Conservation (phyloP, 2,113 vertebrate genomes). For the Cyanoramphus novaezelandiae region DNA sequence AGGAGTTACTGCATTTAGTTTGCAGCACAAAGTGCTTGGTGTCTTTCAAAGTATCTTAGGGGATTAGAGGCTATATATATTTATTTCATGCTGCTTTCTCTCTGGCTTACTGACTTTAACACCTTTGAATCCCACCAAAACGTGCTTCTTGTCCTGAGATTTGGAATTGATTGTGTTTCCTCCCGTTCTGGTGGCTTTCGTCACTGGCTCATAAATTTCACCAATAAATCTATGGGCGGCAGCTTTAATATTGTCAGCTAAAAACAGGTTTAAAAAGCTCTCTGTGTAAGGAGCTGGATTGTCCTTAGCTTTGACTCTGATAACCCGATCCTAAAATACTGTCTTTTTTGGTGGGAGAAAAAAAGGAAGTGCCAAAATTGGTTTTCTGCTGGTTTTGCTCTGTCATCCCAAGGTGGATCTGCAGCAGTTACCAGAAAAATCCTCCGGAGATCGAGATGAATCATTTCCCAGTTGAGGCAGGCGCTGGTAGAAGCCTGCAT, state of each 20-base stretch:
- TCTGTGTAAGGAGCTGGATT: background rate
- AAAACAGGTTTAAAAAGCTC: background rate
- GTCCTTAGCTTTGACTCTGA: background rate
- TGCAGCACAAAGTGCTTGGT: background rate
- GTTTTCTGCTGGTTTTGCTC: constrained; percentile 38
- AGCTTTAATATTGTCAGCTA: background rate
- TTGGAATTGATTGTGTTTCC: background rate
- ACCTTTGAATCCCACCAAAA: constrained; percentile 31
- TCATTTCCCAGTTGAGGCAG: background rate
- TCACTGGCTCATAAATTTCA: background rate
- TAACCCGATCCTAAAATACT: background rate
- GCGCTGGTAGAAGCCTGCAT: background rate
- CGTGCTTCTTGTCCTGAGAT: background rate
- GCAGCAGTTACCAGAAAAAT: constrained; percentile 42
- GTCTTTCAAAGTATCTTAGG: constrained; percentile 2
- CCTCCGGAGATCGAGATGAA: constrained; percentile 21
- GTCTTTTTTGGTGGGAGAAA: background rate
- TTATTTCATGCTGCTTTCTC: background rate
- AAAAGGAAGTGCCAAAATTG: background rate
- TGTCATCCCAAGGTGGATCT: constrained; percentile 47
- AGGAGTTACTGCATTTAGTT: background rate
- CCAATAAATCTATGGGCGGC: constrained; percentile 4
- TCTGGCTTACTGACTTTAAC: constrained; percentile 11
- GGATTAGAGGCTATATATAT: background rate
- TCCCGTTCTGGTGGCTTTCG: constrained; percentile 26